These are phyloP conservation scores for Chromoteleia sp. DNA, from an alignment of 2,888 invertebrate species.

Conservation along the genomic window DNA sequence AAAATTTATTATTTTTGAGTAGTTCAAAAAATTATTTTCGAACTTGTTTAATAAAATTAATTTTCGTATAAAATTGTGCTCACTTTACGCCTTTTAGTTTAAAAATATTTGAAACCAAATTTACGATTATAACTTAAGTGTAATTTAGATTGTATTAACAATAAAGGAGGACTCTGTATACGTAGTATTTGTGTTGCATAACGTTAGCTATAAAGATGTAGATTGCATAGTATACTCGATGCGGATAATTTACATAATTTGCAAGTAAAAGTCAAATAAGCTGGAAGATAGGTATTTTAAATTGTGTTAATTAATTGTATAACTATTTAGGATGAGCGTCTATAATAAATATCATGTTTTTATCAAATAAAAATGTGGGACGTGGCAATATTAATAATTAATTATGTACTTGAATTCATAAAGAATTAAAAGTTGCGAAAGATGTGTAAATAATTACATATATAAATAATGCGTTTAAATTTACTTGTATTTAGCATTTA, in stretches of 20 bases:
- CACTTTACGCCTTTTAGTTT: background rate
- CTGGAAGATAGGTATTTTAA: slow-evolving; percentile 34
- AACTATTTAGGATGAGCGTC: slow-evolving; percentile 30
- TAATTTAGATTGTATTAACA: slow-evolving; percentile 53
- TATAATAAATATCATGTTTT: slow-evolving; percentile 11
- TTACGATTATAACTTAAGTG: slow-evolving; percentile 37
- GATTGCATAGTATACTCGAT: slow-evolving; percentile 46
- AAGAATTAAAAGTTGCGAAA: background rate
- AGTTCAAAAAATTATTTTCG: no score
- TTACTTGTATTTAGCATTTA: no score
- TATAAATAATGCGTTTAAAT: no score
- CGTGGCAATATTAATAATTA: slow-evolving; percentile 5
- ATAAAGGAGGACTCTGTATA: slow-evolving; percentile 46
- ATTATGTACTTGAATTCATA: slow-evolving; percentile 14
- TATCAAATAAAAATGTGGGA: slow-evolving; percentile 14
- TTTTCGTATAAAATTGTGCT: background rate
- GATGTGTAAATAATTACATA: no score
- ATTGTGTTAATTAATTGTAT: slow-evolving; percentile 53
- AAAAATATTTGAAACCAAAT: slow-evolving; percentile 15
- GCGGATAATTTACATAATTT: slow-evolving; percentile 59
- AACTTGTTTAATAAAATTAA: no score
- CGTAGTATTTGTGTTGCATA: slow-evolving; percentile 50
- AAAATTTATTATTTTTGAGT: no score
- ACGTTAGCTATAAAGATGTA: slow-evolving; percentile 60
- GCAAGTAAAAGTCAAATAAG: slow-evolving; percentile 60